Evolutionary conservation across 2,888 invertebrate species (phyloP), one percentile per base, ranked within the genome.

Genomic region (Heliconius charithonia): DNA sequence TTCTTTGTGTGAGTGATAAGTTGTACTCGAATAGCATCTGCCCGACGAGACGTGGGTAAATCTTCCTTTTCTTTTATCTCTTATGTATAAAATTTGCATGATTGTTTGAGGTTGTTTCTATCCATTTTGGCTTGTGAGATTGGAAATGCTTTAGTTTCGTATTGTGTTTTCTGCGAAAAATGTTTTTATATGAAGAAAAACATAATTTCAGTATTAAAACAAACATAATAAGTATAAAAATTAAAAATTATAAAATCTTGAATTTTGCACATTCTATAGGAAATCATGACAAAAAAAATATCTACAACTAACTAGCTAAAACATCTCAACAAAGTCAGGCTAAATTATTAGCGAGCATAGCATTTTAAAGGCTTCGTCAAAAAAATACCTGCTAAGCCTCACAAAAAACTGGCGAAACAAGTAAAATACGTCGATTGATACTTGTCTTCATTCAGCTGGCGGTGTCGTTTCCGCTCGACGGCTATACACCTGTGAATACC

Each of bases 1-100:
- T 87, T 84, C 86, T 25, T 45, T 87, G 56, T 86, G 88, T 86
- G 80, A 80, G 80, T 62, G 71, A 78, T 75, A 79, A 78, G 66
- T 76, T 74, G 76, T 51, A 51, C 51, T 51, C 22, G 22, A 59
- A 74, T 62, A 63, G 72, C 79, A 79, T 70, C 77, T 80, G 80
- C 75, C 69, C 37, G 75, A 6, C 63, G 59, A 59, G 74, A 76
- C 56, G 72, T 72, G 37, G 75, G 75, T 81, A 79, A 77, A 81
- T 65, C 78, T 76, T 69, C 12, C 27, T 29, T 75, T 75, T 25
- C 63, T 77, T 77, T 69, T 66, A 71, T 75, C 19, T 77, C 29
- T 63, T 79, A 25, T 67, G 25, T 74, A 65, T 13, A 27, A 27
- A 45, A 69, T 59, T 59, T 59, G 72, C 72, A 59, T 72, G 59